These are phyloP conservation scores for Meghimatium bilineatum DNA, from an alignment of 2,888 invertebrate genomes.

Conservation along the genomic window DNA sequence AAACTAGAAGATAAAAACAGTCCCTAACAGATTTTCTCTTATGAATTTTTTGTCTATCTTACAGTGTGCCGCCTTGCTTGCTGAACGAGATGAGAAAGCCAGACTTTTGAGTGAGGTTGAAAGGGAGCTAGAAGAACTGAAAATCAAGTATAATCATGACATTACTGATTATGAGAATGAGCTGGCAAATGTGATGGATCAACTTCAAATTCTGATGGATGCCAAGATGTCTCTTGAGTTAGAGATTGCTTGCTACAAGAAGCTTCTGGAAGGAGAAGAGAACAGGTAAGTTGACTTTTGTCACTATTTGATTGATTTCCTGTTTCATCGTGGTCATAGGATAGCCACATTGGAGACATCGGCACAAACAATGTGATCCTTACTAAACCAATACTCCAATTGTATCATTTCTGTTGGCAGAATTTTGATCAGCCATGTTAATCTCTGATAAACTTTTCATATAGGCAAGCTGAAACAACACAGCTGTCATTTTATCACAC, in stretches of 20 bases:
- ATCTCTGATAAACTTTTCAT: no score
- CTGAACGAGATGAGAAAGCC: conserved; percentile 48
- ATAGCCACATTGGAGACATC: no score
- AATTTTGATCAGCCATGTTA: no score
- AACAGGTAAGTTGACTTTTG: conserved; percentile 70
- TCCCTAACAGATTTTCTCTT: no score
- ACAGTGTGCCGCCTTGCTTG: conserved; percentile 53
- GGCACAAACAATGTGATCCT: no score
- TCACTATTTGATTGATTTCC: background rate
- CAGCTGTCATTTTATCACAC: no score
- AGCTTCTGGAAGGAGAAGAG: conserved; percentile 80
- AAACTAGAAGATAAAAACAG: no score
- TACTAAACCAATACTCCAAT: no score
- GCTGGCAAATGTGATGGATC: conserved; percentile 54
- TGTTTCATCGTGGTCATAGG: no score
- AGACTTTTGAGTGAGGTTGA: conserved; percentile 46
- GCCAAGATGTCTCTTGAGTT: conserved; percentile 79
- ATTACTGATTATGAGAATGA: conserved; percentile 52
- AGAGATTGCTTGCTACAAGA: conserved; percentile 80
- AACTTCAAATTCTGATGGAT: conserved; percentile 72
- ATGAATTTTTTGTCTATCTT: no score
- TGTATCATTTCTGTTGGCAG: no score
- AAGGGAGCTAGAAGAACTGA: conserved; percentile 56
- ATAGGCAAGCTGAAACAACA: no score
- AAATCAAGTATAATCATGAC: conserved; percentile 49